These are phyloP conservation scores for Alloplasta piceator DNA, from an alignment of 2,888 invertebrate species.

Conservation along the genomic window DNA sequence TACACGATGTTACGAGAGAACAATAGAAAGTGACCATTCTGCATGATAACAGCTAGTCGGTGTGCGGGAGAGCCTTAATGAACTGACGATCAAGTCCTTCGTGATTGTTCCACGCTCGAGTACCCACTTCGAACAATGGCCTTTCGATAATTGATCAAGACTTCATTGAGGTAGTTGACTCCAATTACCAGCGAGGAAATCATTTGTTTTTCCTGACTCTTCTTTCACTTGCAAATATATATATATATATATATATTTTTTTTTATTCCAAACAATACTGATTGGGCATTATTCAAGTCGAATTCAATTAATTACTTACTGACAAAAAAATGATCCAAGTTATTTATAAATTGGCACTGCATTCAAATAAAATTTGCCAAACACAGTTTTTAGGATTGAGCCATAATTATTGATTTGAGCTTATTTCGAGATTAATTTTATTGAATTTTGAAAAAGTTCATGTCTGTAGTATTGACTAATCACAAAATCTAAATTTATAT, in stretches of 20 bases:
- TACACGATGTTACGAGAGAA: conserved; percentile 14
- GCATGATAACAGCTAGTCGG: conserved; percentile 19
- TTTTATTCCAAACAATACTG: background rate
- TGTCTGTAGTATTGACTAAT: no score
- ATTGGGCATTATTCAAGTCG: background rate
- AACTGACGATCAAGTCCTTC: conserved; percentile 13
- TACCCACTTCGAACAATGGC: conserved; percentile 20
- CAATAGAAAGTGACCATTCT: conserved; percentile 53
- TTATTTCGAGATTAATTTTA: no score
- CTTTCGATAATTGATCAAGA: conserved; percentile 20
- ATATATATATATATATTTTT: background rate
- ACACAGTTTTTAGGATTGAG: no score
- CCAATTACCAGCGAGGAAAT: conserved; percentile 27
- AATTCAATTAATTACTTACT: background rate
- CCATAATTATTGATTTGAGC: no score
- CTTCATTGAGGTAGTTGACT: conserved; percentile 41
- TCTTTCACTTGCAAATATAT: background rate
- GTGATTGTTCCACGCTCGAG: conserved; percentile 23
- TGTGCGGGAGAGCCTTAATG: conserved; percentile 16
- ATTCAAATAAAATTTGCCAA: background rate
- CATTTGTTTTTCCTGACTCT: background rate
- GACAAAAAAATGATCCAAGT: background rate
- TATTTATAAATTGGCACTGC: background rate
- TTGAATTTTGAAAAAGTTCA: no score
- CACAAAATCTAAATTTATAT: no score